These are phyloP conservation scores for Tokudaia muenninki DNA, from an alignment of 2,797 vertebrate genomes.

Conservation along the genomic window DNA sequence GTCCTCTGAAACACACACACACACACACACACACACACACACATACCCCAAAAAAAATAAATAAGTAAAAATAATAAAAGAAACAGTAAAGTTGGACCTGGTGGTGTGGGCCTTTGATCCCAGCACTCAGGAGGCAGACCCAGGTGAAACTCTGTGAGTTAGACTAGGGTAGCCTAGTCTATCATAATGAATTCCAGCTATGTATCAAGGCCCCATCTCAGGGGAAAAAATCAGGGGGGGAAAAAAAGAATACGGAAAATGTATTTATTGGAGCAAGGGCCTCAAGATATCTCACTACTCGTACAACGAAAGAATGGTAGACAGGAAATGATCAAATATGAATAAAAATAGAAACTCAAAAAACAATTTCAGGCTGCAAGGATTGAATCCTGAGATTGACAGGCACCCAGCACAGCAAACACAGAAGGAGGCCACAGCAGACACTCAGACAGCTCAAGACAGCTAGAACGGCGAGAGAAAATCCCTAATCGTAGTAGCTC, in stretches of 20 bases:
- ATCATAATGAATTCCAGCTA: neutral
- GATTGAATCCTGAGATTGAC: neutral
- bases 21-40: neutral
- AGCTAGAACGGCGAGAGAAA: neutral
- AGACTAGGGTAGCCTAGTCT: neutral
- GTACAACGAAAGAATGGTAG: neutral
- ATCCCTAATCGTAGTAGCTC: neutral
- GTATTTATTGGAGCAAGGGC: too few relatives aligned
- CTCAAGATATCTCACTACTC: neutral
- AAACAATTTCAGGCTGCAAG: neutral
- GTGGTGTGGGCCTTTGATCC: too few relatives aligned
- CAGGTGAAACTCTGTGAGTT: neutral
- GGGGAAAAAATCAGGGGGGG: neutral
- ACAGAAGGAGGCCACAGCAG: neutral
- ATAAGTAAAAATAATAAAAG: too few relatives aligned
- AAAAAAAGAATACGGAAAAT: neutral
- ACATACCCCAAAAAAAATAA: too few relatives aligned
- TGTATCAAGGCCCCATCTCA: neutral
- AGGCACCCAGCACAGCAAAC: neutral
- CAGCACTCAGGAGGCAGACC: neutral
- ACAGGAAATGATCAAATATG: neutral
- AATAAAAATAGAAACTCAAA: conserved; percentile 14
- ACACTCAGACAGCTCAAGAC: neutral
- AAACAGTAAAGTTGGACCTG: neutral
- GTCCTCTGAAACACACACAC: neutral